A percentile compares a stretch with the other conserved stretches of the same genome.
Evolutionary conservation across 92 coral and sea anemone genomes (phyloP).

Genomic region (Porites cylindrica): DNA sequence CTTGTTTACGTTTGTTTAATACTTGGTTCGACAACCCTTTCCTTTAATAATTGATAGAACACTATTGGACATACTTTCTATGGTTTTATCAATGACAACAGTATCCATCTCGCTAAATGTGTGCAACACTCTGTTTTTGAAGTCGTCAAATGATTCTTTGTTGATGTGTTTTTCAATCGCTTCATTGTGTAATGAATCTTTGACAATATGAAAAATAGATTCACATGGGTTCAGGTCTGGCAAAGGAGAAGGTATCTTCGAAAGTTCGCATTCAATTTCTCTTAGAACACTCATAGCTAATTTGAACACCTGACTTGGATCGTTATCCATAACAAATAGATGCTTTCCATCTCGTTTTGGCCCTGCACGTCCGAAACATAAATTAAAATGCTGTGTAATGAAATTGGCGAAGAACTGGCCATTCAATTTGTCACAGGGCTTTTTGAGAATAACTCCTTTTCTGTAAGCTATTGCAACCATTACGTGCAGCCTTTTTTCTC

Average conservation of each 20-base stretch:
- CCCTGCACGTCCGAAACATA: conserved; percentile 65
- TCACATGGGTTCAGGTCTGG: conserved; percentile 60
- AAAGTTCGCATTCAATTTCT: conserved; percentile 55
- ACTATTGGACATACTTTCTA: conserved; percentile 53
- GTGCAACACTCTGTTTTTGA: conserved; percentile 51
- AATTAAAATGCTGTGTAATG: conserved; percentile 59
- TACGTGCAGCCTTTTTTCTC: conserved; percentile 61
- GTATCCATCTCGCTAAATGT: conserved; percentile 19
- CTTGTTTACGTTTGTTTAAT: background rate
- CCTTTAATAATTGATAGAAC: conserved; percentile 5
- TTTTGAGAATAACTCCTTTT: conserved; percentile 54
- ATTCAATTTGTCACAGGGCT: conserved; percentile 62
- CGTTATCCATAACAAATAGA: too few relatives aligned
- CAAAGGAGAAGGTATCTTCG: conserved; percentile 32
- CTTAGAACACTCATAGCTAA: conserved; percentile 43
- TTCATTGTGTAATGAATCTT: background rate
- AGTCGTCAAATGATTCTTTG: conserved; percentile 49
- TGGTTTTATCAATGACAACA: conserved; percentile 35
- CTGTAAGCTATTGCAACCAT: conserved; percentile 72
- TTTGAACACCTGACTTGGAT: conserved; percentile 31
- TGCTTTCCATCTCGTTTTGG: conserved; percentile 24
- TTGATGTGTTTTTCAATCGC: conserved; percentile 34
- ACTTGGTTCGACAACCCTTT: conserved; percentile 53
- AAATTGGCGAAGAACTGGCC: conserved; percentile 61
- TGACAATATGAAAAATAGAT: conserved; percentile 49